Conservation (phyloP, 2,797 vertebrate species). For the Monodelphis domestica region DNA sequence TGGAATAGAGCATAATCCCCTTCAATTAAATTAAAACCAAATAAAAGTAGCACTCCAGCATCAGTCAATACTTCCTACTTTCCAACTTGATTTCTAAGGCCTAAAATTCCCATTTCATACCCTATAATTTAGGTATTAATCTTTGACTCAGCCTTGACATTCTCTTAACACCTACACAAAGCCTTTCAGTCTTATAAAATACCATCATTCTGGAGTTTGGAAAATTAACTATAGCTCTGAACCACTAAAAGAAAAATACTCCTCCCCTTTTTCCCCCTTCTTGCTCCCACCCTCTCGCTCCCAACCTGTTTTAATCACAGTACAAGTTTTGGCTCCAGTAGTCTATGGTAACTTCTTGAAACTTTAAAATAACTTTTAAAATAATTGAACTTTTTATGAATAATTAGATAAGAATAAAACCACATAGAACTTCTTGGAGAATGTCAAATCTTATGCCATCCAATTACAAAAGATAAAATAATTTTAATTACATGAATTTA, state of each 20-base stretch:
- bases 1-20: constrained; percentile 23
- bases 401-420: constrained; percentile 43
- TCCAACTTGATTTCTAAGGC: constrained; percentile 78
- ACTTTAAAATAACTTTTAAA: constrained; percentile 44
- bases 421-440: constrained; percentile 40
- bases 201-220: constrained; percentile 80
- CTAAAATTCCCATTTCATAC: constrained; percentile 77
- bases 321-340: constrained; percentile 24
- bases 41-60: constrained; percentile 60
- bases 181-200: constrained; percentile 80
- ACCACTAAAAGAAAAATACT: constrained; percentile 66
- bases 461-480: neutral
- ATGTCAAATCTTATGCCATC: neutral
- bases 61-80: constrained; percentile 81
- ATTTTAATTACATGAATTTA: neutral
- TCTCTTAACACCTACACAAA: constrained; percentile 85
- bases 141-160: constrained; percentile 87
- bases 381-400: constrained; percentile 43
- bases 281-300: neutral
- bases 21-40: constrained; percentile 63
- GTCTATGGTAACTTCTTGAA: constrained; percentile 56
- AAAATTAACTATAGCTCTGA: constrained; percentile 79
- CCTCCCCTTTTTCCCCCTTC: constrained; percentile 27
- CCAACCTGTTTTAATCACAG: constrained; percentile 40
- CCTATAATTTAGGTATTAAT: constrained; percentile 86